Evolutionary conservation across 2,888 invertebrate species (phyloP), one percentile per base, ranked within the genome.

Genomic region (Clepsis dumicolana): DNA sequence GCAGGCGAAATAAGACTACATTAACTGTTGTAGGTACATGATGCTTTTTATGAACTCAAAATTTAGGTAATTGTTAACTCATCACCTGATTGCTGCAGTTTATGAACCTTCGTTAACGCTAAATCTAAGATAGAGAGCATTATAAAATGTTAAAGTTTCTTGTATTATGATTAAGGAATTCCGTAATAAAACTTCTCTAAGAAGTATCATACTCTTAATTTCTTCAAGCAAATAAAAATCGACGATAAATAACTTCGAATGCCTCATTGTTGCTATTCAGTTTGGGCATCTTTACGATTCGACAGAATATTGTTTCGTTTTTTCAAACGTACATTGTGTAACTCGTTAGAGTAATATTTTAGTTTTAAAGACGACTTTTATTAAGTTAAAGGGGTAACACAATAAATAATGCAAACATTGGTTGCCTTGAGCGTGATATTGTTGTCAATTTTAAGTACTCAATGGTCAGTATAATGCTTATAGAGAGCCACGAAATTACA

Each of bases 261-360:
- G 74, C 72, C 80, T 81, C 81, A 83, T 87, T 87, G 84, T 87
- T 81, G 77, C 74, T 75, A 77, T 77, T 84, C 74, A 75, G 81
- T 83, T 86, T 84, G 78, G 84, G 78, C 72, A 74, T 73, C 80
- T 87, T 88, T 86, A 87, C 83, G 84, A 86, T 76, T 79, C 61
- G 29, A 62, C 65, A 67, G 56, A 71, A 64, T 76, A 80, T 77
- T 78, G 77, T 77, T 77, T 77, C 75, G 75, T 71, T 70, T 72
- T 73, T 73, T 67, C 68, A 68, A 57, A 50, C 62, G 35, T 32
- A 50, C 27, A 38, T 62, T 57, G 32, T 52, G 52, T 32, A 41
- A 57, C 32, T 59, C 16, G 68, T 68, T 64, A 53, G 50, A 52
- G 68, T 35, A 59, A 64, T 68, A 68, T 64, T 53, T 68, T 59